Evolutionary conservation across 2,113 vertebrate genomes (phyloP).

Genomic region (Epinephelus lanceolatus): DNA sequence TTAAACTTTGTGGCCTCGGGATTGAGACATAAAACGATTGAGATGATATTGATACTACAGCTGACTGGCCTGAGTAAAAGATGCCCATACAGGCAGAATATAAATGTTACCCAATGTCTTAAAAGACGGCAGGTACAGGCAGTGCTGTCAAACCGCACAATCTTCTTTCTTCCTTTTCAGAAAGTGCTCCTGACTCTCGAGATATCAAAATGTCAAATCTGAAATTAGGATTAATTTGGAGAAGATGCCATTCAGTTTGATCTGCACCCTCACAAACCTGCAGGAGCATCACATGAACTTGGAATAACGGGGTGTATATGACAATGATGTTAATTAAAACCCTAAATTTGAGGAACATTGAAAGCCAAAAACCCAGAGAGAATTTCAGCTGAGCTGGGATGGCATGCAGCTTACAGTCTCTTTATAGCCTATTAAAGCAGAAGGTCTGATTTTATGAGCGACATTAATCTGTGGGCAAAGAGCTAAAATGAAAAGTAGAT

Average conservation of each 20-base stretch:
- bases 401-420: neutral
- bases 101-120: neutral
- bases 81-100: neutral
- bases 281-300: neutral
- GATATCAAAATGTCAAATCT: neutral
- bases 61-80: neutral
- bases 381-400: neutral
- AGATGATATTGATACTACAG: neutral
- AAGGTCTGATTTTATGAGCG: conserved; percentile 27
- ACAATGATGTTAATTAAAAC: neutral
- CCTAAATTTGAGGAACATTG: neutral
- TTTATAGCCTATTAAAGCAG: conserved; percentile 46
- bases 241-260: neutral
- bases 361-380: neutral
- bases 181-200: neutral
- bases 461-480: conserved; percentile 46
- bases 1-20: conserved; percentile 6
- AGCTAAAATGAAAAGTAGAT: conserved; percentile 34
- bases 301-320: neutral
- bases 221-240: neutral
- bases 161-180: too few relatives aligned
- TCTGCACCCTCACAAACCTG: neutral
- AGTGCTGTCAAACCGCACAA: neutral
- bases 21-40: neutral
- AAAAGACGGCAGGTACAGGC: too few relatives aligned